Evolutionary conservation across 2,113 vertebrate genomes (phyloP).

Genomic region (Oriolus oriolus): DNA sequence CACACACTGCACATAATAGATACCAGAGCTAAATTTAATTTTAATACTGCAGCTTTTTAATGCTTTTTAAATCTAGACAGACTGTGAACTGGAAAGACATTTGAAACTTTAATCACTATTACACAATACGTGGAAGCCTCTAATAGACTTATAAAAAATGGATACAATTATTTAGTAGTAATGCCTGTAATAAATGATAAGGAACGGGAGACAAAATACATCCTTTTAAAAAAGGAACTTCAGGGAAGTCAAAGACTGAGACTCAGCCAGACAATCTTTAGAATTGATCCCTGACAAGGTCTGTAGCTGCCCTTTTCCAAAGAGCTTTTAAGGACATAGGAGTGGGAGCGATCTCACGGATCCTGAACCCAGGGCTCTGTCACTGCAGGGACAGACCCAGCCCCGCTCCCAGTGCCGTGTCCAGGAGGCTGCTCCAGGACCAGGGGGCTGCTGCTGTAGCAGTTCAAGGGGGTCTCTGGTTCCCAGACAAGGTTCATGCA

Average conservation of each 20-base stretch:
- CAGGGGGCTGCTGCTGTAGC: neutral
- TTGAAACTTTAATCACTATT: slow-evolving; percentile 53
- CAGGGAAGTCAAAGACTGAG: neutral
- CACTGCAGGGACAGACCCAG: neutral
- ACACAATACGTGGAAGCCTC: slow-evolving; percentile 11
- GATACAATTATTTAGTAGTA: slow-evolving; percentile 35
- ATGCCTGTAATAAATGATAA: slow-evolving; percentile 26
- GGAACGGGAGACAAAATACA: slow-evolving; percentile 1
- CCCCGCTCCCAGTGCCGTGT: neutral
- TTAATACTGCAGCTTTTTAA: slow-evolving; percentile 10
- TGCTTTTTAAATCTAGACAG: slow-evolving; percentile 23
- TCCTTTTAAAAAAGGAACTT: neutral
- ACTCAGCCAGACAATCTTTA: neutral
- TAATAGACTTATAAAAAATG: slow-evolving; percentile 58
- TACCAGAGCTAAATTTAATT: slow-evolving; percentile 35
- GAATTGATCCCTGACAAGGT: neutral
- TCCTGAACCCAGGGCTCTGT: neutral
- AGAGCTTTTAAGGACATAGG: slow-evolving; percentile 48
- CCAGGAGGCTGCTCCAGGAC: neutral
- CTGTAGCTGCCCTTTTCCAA: neutral
- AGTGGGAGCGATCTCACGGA: neutral
- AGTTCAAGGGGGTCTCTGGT: neutral
- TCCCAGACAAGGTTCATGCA: neutral
- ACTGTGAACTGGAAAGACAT: slow-evolving; percentile 19
- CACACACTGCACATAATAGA: neutral